Evolutionary conservation across 2,888 invertebrate species (phyloP).

Genomic region (Euphydryas editha): DNA sequence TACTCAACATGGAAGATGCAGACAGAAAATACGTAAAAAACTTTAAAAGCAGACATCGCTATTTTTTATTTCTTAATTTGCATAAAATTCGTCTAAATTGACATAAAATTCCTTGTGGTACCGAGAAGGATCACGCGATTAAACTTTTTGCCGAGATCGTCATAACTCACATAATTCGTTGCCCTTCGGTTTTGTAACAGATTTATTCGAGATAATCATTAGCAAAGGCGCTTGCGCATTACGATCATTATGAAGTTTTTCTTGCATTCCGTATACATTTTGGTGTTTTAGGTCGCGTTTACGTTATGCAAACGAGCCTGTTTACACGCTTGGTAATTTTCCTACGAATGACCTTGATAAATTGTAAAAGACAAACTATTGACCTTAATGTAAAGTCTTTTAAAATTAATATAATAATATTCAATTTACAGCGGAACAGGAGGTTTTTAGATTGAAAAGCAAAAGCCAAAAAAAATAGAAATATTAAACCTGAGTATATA

Average conservation of each 20-base stretch:
- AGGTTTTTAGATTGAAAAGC: no score
- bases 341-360: conserved; percentile 28
- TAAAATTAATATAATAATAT: not conserved
- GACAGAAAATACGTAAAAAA: no score
- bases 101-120: not conserved
- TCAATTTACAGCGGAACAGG: no score
- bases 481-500: no score
- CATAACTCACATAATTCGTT: conserved; percentile 2
- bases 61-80: no score
- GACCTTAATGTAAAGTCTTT: not conserved
- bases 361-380: conserved; percentile 8
- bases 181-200: not conserved
- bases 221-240: conserved; percentile 20
- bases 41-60: no score
- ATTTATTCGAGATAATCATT: conserved; percentile 16
- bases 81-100: not conserved
- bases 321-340: conserved; percentile 28
- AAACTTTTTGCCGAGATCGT: conserved; percentile 1
- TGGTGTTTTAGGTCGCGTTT: conserved; percentile 30
- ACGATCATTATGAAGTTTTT: conserved; percentile 28
- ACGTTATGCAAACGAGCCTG: conserved; percentile 13
- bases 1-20: no score
- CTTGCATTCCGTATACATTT: conserved; percentile 30
- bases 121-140: not conserved
- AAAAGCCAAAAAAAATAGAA: no score